Evolutionary conservation across 1,140 invertebrate genomes (phyloP).

Genomic region (Drosophila murphyi): DNA sequence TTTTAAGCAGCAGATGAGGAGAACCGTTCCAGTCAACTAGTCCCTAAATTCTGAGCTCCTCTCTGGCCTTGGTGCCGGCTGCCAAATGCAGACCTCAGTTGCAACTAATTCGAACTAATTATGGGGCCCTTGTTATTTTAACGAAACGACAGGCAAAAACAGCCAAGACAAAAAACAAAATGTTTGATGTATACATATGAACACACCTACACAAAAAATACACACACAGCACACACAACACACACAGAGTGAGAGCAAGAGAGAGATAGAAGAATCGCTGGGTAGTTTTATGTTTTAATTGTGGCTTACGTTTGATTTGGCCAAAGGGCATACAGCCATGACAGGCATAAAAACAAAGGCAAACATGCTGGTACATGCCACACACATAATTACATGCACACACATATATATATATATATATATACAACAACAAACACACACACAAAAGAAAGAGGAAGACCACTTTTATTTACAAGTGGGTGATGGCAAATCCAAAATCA

Average conservation of each 20-base stretch:
- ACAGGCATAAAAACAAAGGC: constrained; percentile 77
- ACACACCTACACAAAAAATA: too few relatives aligned
- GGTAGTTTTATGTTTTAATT: constrained; percentile 71
- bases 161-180: constrained; percentile 36
- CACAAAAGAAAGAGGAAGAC: constrained; percentile 9
- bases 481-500: constrained; percentile 77
- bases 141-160: constrained; percentile 52
- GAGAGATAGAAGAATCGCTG: constrained; percentile 24
- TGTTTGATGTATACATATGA: constrained; percentile 67
- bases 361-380: constrained; percentile 69
- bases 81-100: constrained; percentile 64
- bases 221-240: not conserved
- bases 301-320: constrained; percentile 80
- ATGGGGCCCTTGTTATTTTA: constrained; percentile 47
- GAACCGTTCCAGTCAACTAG: not conserved
- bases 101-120: constrained; percentile 76
- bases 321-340: constrained; percentile 71
- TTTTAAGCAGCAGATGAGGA: not conserved
- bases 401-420: constrained; percentile 16
- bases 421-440: not conserved
- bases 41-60: not conserved
- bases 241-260: constrained; percentile 1
- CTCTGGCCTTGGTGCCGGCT: constrained; percentile 37
- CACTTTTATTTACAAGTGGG: constrained; percentile 80
- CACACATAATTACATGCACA: constrained; percentile 45